Evolutionary conservation across 2,113 vertebrate species (phyloP).

Genomic region (Pluvianellus socialis): DNA sequence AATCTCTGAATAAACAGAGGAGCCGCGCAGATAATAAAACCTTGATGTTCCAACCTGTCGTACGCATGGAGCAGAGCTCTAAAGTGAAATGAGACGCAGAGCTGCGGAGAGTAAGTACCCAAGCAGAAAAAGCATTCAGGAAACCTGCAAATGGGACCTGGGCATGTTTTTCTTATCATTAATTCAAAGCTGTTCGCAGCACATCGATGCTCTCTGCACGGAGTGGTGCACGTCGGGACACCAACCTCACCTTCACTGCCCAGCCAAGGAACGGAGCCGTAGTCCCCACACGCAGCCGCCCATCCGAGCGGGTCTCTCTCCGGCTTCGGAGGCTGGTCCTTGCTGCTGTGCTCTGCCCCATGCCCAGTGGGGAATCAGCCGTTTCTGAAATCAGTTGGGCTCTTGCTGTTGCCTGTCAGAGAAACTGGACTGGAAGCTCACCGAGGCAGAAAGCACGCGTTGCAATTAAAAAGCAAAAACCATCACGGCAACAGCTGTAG

Average conservation of each 20-base stretch:
- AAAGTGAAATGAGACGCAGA: neutral
- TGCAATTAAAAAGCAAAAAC: neutral
- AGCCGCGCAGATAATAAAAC: neutral
- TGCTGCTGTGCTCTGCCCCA: accelerated
- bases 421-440: neutral
- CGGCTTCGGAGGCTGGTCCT: accelerated
- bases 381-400: neutral
- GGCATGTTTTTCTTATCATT: neutral
- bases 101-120: neutral
- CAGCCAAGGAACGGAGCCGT: neutral
- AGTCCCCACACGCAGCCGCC: accelerated
- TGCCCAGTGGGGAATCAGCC: accelerated
- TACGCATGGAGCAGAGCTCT: neutral
- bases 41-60: neutral
- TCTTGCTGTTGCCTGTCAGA: neutral
- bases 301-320: accelerated
- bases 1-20: neutral
- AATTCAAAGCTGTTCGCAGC: neutral
- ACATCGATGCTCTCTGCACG: neutral
- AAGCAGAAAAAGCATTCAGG: neutral
- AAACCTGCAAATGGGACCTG: neutral
- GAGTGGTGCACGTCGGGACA: neutral
- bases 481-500: neutral
- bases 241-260: neutral
- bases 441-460: neutral